Evolutionary conservation across 23 tunicate species (phyloP), one percentile per base, ranked within the genome.

Genomic region (Diplosoma virens): DNA sequence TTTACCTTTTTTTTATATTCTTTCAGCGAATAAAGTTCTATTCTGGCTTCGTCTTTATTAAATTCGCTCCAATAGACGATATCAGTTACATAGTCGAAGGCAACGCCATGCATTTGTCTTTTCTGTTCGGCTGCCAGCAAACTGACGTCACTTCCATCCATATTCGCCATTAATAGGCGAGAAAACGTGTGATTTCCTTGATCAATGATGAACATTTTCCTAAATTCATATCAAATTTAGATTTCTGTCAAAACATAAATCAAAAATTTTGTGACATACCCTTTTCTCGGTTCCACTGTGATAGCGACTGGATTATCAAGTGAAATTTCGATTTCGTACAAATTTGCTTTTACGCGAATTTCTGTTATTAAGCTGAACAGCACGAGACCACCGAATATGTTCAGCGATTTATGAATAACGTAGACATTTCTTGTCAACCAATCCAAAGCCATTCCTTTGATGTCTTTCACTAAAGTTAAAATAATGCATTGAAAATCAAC

Each of bases 31-130:
- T 34, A 64, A 73, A 78, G 64, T 45, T 47, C 61, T 1, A 78
- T 78, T 41, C 63, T 45, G 45, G 83, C 83, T 27, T 47, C 74
- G 3, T 36, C 6, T 26, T 32, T 1, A 32, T 65, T 65, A 1
- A 53, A 28, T 32, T 78, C 83, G 45, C 74, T 78, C 83, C 83
- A 78, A 64, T 78, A 78, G 1, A 64, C 35, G 14, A 78, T 41
- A 21, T 78, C 74, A 3, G 74, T 65, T 37, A 78, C 63, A 27
- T 47, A 47, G 33, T 78, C 83, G 29, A 78, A 24, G 0, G 83
- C 65, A 74, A 78, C 83, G 74, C 74, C 24, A 74, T 52, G 65
- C 69, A 29, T 61, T 1, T 20, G 30, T 32, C 74, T 31, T 1
- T n/a, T 55, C 5, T 76, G 55, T 7, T 23, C 70, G 45, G 65